Base-by-base conservation (phyloP, 2,888 invertebrate genomes). In the Idaea biselata region DNA sequence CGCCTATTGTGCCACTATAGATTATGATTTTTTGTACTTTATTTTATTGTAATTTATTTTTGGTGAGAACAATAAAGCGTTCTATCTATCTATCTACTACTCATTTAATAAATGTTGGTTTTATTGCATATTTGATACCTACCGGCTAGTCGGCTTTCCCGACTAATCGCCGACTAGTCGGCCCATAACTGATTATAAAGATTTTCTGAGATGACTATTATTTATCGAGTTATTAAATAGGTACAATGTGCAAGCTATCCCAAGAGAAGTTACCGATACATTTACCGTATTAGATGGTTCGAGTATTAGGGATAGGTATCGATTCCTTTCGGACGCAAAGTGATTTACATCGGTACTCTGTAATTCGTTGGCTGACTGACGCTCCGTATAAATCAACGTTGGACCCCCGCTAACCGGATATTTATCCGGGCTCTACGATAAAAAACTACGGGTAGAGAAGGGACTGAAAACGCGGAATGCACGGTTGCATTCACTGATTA, bases 291-390 rank as follows among this genome's bases (percentile, higher is more conserved):
- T 44, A 7, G 44, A 44, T 44, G 44, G 44, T 44, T 25, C 25
- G 78, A 68, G 81, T 78, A 86, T 84, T 82, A 84, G 80, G 73
- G 80, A 61, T 82, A 25, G 25, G 25, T 25, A 88, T 88, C 85
- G 87, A 88, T 85, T 84, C 74, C 68, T 71, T 72, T 75, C 74
- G 72, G 77, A 76, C 81, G 78, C 73, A 78, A 80, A 83, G 89
- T 91, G 91, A 91, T 91, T 91, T 91, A 91, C 90, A 89, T 91
- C 80, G 84, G 72, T 76, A 82, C 84, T 84, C 79, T 78, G 90
- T 91, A 91, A 91, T 90, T 89, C 88, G 89, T 89, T 84, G 84
- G 77, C 88, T 88, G 90, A 89, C 83, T 84, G 90, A 90, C 90
- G 83, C 78, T 76, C 85, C 71, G 81, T 82, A 90, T 91, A 91